Conservation (phyloP, 2,797 vertebrate species). For the Pristis pectinata region DNA sequence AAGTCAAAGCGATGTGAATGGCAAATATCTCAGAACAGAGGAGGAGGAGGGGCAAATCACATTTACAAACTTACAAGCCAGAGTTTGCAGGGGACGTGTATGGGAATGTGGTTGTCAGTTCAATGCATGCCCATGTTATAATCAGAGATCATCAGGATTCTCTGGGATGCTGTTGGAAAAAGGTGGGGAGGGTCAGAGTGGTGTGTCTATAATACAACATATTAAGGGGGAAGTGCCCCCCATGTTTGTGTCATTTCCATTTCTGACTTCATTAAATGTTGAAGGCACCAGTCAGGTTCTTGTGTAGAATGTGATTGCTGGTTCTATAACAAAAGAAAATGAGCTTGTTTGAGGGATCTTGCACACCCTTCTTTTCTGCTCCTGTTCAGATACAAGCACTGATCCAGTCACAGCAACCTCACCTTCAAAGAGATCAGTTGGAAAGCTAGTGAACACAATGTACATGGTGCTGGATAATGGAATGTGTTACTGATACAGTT, state of each 20-base stretch:
- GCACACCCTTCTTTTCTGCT: neutral
- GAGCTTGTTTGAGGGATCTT: neutral
- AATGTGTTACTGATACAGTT: neutral
- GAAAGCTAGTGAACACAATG: neutral
- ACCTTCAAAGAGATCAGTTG: neutral
- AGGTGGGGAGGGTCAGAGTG: neutral
- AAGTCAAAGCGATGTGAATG: neutral
- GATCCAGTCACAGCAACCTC: neutral
- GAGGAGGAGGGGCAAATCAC: neutral
- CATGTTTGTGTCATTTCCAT: too few relatives aligned
- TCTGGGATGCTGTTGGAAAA: neutral
- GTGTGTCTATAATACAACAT: too few relatives aligned
- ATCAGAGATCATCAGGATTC: neutral
- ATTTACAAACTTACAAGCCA: neutral
- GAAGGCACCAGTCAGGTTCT: too few relatives aligned
- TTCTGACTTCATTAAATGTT: too few relatives aligned
- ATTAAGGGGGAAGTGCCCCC: too few relatives aligned
- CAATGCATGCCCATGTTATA: neutral
- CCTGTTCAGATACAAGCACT: neutral
- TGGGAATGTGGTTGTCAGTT: neutral
- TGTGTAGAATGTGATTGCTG: too few relatives aligned
- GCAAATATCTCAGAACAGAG: neutral
- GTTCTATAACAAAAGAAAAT: neutral
- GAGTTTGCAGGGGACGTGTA: too few relatives aligned
- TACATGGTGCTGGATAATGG: neutral